Base-by-base conservation (phyloP, 2,888 invertebrate species). In the Cryptocheilus praepositus region DNA sequence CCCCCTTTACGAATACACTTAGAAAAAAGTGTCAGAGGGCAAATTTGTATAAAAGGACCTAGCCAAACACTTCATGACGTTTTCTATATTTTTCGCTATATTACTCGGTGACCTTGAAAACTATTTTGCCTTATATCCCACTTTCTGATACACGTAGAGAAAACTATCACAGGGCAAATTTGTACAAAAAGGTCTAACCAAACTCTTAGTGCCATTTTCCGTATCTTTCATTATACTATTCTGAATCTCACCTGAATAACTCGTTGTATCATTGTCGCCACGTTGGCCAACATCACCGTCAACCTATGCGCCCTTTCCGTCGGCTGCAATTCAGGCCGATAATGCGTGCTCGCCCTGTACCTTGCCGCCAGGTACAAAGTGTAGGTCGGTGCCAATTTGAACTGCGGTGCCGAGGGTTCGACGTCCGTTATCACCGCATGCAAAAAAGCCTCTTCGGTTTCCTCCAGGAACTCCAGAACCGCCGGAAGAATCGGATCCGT, bases 301-400 rank as follows among this genome's bases (percentile, higher is more conserved):
- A 98, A 91, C 84, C 96, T 94, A 86, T 97, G 96, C 1, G 97
- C 97, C 66, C 98, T 92, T 88, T 98, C 97, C 53, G 95, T 95
- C 22, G 98, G 97, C 76, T 95, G 95, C 62, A 98, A 90, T 87
- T 98, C 97, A 21, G 97, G 97, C 83, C 97, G 93, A 90, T 97
- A 98, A 88, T 97, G 97, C 0, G 97, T 97, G 25, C 97, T 97
- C 52, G 98, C 96, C 62, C 98, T 93, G 86, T 98, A 98, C 86
- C 95, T 92, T 70, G 97, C 96, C 79, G 97, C 96, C 86, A 99
- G 92, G 89, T 99, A 99, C 22, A 99, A 92, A 1, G 98, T 95
- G 90, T 99, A 99, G 25, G 98, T 98, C 0, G 99, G 99, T 0
- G 99, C 96, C 71, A 99, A 92, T 87, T 98, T 97, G 90, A 99